Base-by-base conservation (phyloP, 2,888 invertebrate genomes). In the Lamellibrachia columna region DNA sequence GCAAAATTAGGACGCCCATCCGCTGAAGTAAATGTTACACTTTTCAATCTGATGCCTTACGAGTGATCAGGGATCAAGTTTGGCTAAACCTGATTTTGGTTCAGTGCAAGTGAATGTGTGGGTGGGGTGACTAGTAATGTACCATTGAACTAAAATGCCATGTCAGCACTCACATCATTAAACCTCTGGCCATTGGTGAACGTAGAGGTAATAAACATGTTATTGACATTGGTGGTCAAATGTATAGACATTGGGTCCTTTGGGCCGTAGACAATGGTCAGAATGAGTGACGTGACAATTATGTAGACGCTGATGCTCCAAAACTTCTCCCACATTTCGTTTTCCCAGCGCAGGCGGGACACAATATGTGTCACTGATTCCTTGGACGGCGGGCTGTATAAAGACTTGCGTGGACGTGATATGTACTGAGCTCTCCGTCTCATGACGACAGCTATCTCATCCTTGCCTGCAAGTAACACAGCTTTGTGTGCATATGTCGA, bases 241-340 rank as follows among this genome's bases (percentile, higher is more conserved):
- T 75, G 2, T 2, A 75, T 75, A n/a, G 75, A 75, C 75, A 75
- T 75, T n/a, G 75, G n/a, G 22, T 75, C 75, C 75, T 75, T 75
- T n/a, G 15, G 75, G 11, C 75, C 75, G 22, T 75, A 75, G 22
- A 75, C 75, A n/a, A 75, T 75, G 75, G 75, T 75, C 75, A 75
- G 75, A 22, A 75, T 75, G 22, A 75, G 75, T 11, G 75, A 75
- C 22, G 75, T 75, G 75, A 75, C 75, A 15, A 75, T 75, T 15
- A 75, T 75, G 75, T 75, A 75, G 75, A 75, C n/a, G 22, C 75
- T 75, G 75, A 75, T 75, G 22, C 75, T 22, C 75, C 22, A 75
- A n/a, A 75, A 75, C 75, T 75, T 75, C 75, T 75, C 75, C 75
- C 75, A 75, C 75, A 75, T 75, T 15, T 75, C 75, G 75, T 75